Evolutionary conservation across 2,888 invertebrate genomes (phyloP).

Genomic region (Cephalotes varians): DNA sequence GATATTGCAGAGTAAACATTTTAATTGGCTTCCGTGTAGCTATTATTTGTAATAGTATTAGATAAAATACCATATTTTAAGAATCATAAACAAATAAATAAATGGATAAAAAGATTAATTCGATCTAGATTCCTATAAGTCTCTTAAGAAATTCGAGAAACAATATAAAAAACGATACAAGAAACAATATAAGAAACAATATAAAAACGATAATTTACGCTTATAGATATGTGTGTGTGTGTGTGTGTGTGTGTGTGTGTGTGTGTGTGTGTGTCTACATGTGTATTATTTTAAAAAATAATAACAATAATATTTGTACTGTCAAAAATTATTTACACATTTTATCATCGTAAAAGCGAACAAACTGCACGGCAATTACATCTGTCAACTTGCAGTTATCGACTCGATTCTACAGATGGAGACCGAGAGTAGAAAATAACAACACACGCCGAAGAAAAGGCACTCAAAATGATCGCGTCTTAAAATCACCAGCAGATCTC

Average conservation of each 20-base stretch:
- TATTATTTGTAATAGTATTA: not conserved
- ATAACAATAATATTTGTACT: not conserved
- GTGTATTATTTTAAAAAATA: no score
- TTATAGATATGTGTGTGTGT: no score
- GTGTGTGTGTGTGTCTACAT: no score
- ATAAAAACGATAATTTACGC: no score
- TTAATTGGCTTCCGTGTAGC: not conserved
- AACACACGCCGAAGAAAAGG: conserved; percentile 15
- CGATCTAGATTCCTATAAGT: not conserved
- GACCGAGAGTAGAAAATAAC: not conserved
- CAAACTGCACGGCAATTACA: conserved; percentile 25
- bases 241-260: no score
- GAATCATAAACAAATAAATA: not conserved
- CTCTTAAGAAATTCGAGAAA: not conserved
- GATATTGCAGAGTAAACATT: conserved; percentile 6
- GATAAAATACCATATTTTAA: not conserved
- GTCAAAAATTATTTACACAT: not conserved
- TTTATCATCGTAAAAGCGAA: not conserved
- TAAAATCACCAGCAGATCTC: conserved; percentile 42
- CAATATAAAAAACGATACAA: no score
- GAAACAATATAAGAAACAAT: no score
- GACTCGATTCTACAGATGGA: not conserved
- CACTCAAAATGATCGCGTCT: conserved; percentile 49
- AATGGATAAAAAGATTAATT: conserved; percentile 11
- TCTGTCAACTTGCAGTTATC: conserved; percentile 10